These are phyloP conservation scores for Eretmochelys imbricata DNA, from an alignment of 2,113 vertebrate genomes.

Conservation along the genomic window DNA sequence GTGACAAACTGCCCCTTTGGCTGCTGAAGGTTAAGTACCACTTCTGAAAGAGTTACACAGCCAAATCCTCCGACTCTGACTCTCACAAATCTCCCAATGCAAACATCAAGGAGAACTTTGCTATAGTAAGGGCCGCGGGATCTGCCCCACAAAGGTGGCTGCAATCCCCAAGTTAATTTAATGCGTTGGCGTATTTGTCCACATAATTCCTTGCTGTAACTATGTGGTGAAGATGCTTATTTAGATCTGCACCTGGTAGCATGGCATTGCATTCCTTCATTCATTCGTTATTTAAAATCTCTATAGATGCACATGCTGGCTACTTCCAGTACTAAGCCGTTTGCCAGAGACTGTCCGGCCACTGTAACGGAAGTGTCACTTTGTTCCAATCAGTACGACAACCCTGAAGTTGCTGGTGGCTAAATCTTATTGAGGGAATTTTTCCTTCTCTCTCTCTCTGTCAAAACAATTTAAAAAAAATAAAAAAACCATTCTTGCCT, in stretches of 20 bases:
- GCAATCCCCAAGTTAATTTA: background rate
- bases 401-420: background rate
- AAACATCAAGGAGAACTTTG: background rate
- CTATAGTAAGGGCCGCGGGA: background rate
- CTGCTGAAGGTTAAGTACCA: background rate
- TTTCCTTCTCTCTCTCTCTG: background rate
- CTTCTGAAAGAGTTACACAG: slow-evolving; percentile 23
- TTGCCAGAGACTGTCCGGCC: accelerated
- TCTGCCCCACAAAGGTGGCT: background rate
- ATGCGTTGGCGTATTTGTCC: background rate
- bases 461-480: slow-evolving; percentile 34
- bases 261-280: background rate
- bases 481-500: background rate
- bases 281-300: background rate
- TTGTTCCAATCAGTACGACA: background rate
- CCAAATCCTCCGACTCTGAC: background rate
- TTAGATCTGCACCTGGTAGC: background rate
- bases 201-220: background rate
- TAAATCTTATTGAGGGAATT: slow-evolving; percentile 2
- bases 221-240: background rate
- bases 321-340: background rate
- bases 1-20: background rate
- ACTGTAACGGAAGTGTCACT: background rate
- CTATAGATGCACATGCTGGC: background rate
- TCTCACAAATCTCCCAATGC: slow-evolving; percentile 6